Base-by-base conservation (phyloP, 2,888 invertebrate genomes). In the Himalopsyche tibetana region DNA sequence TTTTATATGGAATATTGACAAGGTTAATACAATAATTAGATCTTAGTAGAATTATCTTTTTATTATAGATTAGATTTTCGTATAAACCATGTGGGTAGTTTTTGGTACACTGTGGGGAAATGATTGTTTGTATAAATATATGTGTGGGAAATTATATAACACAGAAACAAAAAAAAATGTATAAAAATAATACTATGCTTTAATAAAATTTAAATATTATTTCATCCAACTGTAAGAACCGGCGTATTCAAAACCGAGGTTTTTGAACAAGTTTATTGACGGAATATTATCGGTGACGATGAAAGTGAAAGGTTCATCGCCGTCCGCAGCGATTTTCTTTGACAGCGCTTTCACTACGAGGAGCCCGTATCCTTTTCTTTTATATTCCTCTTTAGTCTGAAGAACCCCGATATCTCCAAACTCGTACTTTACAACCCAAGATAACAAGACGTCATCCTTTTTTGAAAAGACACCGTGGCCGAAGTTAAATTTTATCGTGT, bases 391-490 rank as follows among this genome's bases (percentile, higher is more conserved):
- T 9, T 90, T 87, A 2, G 91, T 91, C 87, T 92, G 91, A 42
- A 92, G 89, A 8, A 91, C 89, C 28, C 90, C 90, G 63, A 92
- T 81, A 36, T 90, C 90, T 28, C 91, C 90, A 84, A 90, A 90
- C 51, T 90, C 90, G 84, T 90, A 90, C 82, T 90, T 90, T 28
- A 92, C 79, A 15, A 89, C 89, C 92, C 92, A 92, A 12, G 91
- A 90, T 8, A 91, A 89, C 80, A 92, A 87, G 86, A 90, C 89
- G 83, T 90, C 84, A 82, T 90, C 90, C 45, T 89, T 85, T 89
- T 91, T 91, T 9, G 90, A 88, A 88, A 91, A 92, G 3, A 92
- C 87, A 19, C 92, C 92, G 36, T 90, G 82, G 11, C 91, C 91
- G 38, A 90, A 90, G 86, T 92, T 92, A 85, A 90, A 88, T 87